Base-by-base conservation (phyloP, 1,140 invertebrate genomes). In the Psilanteris sp. region DNA sequence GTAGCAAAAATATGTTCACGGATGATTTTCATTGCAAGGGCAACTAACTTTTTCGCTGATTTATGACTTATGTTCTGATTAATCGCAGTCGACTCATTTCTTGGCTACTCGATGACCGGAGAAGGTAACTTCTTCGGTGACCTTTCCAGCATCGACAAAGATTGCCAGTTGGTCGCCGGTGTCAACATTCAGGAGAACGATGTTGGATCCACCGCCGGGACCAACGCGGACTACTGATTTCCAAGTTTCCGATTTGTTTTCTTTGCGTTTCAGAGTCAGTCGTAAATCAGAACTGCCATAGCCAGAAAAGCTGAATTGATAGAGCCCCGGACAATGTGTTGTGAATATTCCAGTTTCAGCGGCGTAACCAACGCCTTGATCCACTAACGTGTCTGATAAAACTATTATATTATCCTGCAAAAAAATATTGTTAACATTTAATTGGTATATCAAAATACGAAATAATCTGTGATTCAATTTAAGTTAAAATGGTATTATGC, bases 291-390 rank as follows among this genome's bases (percentile, higher is more conserved):
- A 52, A 36, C 79, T 82, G 9, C 87, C 86, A 37, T 87, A 85
- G 7, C 85, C 88, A 9, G 87, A 84, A 64, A 90, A 90, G 20
- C 86, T 87, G 75, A 90, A 89, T 57, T 90, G 89, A 55, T 90
- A 90, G 5, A 89, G 80, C 18, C 89, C 89, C 8, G 90, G 89
- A 72, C 89, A 90, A 64, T 89, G 87, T 0, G 86, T 87, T 14
- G 88, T 89, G 73, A 90, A 90, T 16, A 88, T 86, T 14, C 89
- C 89, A 3, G 87, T 88, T 43, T 89, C 82, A 1, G 83, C 78
- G 16, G 81, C 83, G 68, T 90, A 90, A 24, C 88, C 89, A 10
- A 90, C 87, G 29, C 88, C 88, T 62, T 87, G 84, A 78, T 90
- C 88, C 2, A 89, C 76, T 29, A 85, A 57, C 9, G 85, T 87